Conservation (phyloP, 2,797 vertebrate genomes). For the Hybognathus amarus region DNA sequence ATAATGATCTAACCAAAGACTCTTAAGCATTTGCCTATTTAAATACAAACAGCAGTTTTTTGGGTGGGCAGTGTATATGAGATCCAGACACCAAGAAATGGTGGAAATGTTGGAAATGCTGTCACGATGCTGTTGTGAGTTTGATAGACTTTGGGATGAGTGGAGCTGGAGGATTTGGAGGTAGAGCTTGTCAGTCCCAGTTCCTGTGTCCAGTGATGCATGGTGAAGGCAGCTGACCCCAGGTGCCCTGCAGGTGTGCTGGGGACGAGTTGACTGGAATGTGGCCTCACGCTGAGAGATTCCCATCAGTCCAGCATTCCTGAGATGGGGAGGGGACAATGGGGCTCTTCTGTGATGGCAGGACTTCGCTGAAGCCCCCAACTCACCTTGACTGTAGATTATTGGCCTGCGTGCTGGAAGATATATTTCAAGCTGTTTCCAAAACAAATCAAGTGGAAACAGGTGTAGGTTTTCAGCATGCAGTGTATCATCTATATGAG, state of each 20-base stretch:
- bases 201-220: slow-evolving; percentile 50
- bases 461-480: slow-evolving; percentile 56
- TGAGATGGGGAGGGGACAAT: slow-evolving; percentile 56
- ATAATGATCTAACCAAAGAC: too few species aligned
- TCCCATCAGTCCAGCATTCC: slow-evolving; percentile 66
- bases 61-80: background rate
- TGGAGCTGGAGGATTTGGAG: slow-evolving; percentile 17
- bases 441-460: slow-evolving; percentile 59
- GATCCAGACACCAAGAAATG: slow-evolving; percentile 4
- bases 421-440: slow-evolving; percentile 55
- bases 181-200: background rate
- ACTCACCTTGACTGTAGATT: slow-evolving; percentile 56
- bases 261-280: slow-evolving; percentile 61
- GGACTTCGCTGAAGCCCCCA: slow-evolving; percentile 44
- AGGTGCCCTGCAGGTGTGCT: slow-evolving; percentile 68
- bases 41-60: too few species aligned
- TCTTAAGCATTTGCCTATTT: too few species aligned
- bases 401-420: slow-evolving; percentile 44
- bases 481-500: slow-evolving; percentile 29
- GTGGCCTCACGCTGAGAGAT: slow-evolving; percentile 64
- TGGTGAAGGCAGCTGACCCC: slow-evolving; percentile 61
- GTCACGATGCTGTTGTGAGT: background rate
- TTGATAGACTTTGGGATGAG: background rate
- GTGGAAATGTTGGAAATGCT: too few species aligned
- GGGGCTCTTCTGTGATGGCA: slow-evolving; percentile 57